These are phyloP conservation scores for Lordiphosa collinella DNA, from an alignment of 1,140 invertebrate species.

Conservation along the genomic window DNA sequence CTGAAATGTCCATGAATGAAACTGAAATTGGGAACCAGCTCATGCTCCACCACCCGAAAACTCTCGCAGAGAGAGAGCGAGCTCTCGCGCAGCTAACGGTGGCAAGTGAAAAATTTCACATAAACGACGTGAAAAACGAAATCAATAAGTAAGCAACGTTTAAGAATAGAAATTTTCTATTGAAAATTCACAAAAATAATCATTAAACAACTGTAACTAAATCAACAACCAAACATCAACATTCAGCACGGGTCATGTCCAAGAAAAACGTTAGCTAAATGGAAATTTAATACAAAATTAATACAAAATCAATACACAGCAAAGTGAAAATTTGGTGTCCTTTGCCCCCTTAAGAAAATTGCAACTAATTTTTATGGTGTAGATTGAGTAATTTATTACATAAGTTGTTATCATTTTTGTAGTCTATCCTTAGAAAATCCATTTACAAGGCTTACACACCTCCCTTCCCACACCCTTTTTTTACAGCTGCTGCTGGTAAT, in stretches of 20 bases:
- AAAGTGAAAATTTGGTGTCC: conserved; percentile 11
- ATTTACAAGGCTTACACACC: conserved; percentile 35
- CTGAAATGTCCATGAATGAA: too few relatives aligned
- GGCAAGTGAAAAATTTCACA: conserved; percentile 44
- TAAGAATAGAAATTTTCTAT: conserved; percentile 15
- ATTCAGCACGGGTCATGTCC: conserved; percentile 36
- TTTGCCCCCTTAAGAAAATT: neutral
- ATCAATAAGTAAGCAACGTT: conserved; percentile 72
- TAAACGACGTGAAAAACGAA: conserved; percentile 67
- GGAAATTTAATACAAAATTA: conserved; percentile 6
- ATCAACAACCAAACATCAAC: conserved; percentile 12
- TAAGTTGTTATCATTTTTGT: conserved; percentile 31
- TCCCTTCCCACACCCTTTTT: neutral
- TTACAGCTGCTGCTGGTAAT: conserved; percentile 66
- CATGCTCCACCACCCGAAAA: too few relatives aligned
- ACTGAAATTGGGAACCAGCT: too few relatives aligned
- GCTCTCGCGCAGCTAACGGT: conserved; percentile 43
- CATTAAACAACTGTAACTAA: conserved; percentile 20
- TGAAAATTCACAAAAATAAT: conserved; percentile 23
- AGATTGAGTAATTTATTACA: conserved; percentile 30
- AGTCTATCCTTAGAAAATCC: conserved; percentile 13
- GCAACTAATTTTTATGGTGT: neutral
- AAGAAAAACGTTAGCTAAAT: conserved; percentile 73
- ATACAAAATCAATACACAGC: neutral
- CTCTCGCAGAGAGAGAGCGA: neutral